Evolutionary conservation across 2,113 vertebrate species (phyloP).

Genomic region (Eublepharis macularius): DNA sequence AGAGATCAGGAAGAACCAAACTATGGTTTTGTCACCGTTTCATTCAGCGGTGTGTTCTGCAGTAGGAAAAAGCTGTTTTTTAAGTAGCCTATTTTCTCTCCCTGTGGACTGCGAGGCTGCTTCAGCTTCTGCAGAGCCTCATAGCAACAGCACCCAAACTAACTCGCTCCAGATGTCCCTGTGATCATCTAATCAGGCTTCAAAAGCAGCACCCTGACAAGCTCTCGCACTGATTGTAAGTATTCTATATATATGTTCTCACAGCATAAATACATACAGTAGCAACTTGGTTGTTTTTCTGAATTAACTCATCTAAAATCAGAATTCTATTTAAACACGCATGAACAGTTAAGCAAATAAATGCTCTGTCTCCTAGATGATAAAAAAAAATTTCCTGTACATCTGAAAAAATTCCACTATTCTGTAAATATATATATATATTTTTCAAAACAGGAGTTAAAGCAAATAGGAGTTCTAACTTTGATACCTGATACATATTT

Average conservation of each 20-base stretch:
- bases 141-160: slow-evolving; percentile 73
- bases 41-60: slow-evolving; percentile 47
- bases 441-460: slow-evolving; percentile 51
- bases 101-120: slow-evolving; percentile 56
- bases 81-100: slow-evolving; percentile 44
- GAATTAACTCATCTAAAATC: slow-evolving; percentile 57
- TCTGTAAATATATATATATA: not conserved
- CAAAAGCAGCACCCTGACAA: slow-evolving; percentile 72
- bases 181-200: slow-evolving; percentile 78
- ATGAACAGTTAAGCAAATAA: slow-evolving; percentile 43
- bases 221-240: slow-evolving; percentile 70
- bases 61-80: slow-evolving; percentile 35
- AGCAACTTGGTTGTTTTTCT: slow-evolving; percentile 54
- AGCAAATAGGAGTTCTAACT: slow-evolving; percentile 40
- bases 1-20: slow-evolving; percentile 41
- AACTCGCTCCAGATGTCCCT: slow-evolving; percentile 78
- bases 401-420: slow-evolving; percentile 35
- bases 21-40: slow-evolving; percentile 56
- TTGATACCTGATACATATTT: not conserved
- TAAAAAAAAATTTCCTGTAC: slow-evolving; percentile 32
- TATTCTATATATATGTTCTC: slow-evolving; percentile 58
- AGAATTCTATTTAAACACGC: slow-evolving; percentile 62
- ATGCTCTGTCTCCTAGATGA: slow-evolving; percentile 44
- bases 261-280: slow-evolving; percentile 55
- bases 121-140: slow-evolving; percentile 60